phyloP scores from a whole-genome alignment of 1,140 invertebrate species.

The Antheraea pernyi region DNA sequence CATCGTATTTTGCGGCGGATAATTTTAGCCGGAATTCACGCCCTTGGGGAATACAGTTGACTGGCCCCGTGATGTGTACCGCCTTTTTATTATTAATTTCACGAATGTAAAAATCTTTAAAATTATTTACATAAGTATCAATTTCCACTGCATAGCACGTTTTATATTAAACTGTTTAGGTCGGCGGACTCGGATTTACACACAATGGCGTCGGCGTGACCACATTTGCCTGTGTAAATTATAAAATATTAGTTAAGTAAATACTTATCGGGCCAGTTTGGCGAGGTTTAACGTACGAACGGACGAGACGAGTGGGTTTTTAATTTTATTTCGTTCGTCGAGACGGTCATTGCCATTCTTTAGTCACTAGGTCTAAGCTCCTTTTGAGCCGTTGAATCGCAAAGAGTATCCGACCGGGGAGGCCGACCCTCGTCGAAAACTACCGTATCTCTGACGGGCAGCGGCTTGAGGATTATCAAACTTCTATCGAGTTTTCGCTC shows the following conservation, averaged over 20 bases:
- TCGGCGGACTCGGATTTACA: conserved; percentile 57
- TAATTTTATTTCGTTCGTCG: conserved; percentile 34
- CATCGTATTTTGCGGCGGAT: conserved; percentile 27
- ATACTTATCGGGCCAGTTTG: conserved; percentile 27
- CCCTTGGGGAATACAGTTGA: conserved; percentile 35
- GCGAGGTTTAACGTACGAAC: conserved; percentile 36
- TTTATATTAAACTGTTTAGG: conserved; percentile 48
- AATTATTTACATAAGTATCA: conserved; percentile 34
- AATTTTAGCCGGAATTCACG: conserved; percentile 38
- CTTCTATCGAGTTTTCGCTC: conserved; percentile 36
- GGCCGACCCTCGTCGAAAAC: conserved; percentile 40
- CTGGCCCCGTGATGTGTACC: conserved; percentile 20
- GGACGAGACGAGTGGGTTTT: conserved; percentile 32
- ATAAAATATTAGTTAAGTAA: conserved; percentile 49
- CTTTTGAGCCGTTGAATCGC: conserved; percentile 35
- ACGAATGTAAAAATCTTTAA: conserved; percentile 17
- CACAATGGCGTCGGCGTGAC: conserved; percentile 45
- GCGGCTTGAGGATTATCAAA: conserved; percentile 55
- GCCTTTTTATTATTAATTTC: conserved; percentile 22
- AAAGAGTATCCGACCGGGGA: conserved; percentile 31
- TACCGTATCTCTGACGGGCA: conserved; percentile 49
- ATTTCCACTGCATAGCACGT: conserved; percentile 35
- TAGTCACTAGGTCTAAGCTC: conserved; percentile 38
- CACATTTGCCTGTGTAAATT: conserved; percentile 50
- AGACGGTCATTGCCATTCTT: conserved; percentile 31